A percentile compares a stretch with the other conserved stretches of the same genome.
phyloP scores from a whole-genome alignment of 2,113 vertebrate species.

The Isichthys henryi region DNA sequence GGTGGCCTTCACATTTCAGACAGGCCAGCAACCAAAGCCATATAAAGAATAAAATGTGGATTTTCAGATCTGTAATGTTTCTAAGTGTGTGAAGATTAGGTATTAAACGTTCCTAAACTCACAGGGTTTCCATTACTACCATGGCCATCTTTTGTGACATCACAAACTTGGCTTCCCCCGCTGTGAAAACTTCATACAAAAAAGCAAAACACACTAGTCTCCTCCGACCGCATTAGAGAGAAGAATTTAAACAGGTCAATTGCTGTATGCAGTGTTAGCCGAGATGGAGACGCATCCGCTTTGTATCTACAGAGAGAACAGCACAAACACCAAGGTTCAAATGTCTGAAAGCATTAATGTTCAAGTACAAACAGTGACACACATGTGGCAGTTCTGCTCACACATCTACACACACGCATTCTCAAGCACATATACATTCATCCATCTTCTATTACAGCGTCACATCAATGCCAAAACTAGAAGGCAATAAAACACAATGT shows the following conservation, averaged over 20 bases:
- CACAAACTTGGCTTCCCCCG: not conserved
- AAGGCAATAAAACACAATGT: not conserved
- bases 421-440: not conserved
- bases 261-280: not conserved
- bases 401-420: not conserved
- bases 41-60: not conserved
- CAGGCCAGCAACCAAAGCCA: not conserved
- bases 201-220: not conserved
- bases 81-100: not conserved
- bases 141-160: not conserved
- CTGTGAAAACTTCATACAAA: not conserved
- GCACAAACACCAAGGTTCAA: too few species aligned
- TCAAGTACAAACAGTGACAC: not conserved
- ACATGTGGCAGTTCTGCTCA: not conserved
- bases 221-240: not conserved
- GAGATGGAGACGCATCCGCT: not conserved
- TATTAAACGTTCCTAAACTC: not conserved
- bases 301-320: not conserved
- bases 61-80: not conserved
- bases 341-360: not conserved
- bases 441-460: not conserved
- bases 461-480: not conserved
- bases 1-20: not conserved
- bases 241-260: not conserved
- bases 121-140: not conserved